Conservation (phyloP, 1,140 invertebrate species). For the Bombus confusus region DNA sequence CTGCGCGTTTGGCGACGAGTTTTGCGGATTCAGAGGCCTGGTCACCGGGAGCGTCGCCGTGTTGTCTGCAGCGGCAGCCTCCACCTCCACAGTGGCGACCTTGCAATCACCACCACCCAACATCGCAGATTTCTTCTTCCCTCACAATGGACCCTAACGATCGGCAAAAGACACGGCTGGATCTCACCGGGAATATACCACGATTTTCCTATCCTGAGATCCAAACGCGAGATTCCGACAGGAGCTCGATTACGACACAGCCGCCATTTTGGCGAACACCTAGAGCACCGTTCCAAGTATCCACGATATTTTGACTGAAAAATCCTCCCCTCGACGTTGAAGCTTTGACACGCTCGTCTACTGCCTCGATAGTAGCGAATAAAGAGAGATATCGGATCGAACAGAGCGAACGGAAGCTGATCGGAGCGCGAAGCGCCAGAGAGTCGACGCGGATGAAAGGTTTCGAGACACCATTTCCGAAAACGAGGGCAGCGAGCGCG, state of each 20-base stretch:
- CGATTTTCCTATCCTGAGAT: background rate
- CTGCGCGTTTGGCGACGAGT: constrained; percentile 83
- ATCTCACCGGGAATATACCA: constrained; percentile 21
- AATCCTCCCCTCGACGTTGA: background rate
- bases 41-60: constrained; percentile 92
- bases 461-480: constrained; percentile 34
- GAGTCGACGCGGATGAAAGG: background rate
- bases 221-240: constrained; percentile 39
- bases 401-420: background rate
- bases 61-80: constrained; percentile 87
- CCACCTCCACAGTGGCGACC: constrained; percentile 92
- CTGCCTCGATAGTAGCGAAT: too few relatives aligned
- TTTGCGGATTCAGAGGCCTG: constrained; percentile 85
- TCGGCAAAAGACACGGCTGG: constrained; percentile 49
- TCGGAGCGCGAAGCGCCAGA: background rate
- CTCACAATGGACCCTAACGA: constrained; percentile 52
- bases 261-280: constrained; percentile 80
- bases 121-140: constrained; percentile 78
- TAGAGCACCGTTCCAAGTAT: background rate
- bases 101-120: constrained; percentile 90
- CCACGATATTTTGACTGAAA: background rate
- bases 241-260: constrained; percentile 44
- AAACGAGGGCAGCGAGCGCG: constrained; percentile 41
- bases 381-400: background rate
- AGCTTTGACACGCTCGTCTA: too few relatives aligned